Conservation (phyloP, 2,888 invertebrate species). For the Agrilus cyanescens region DNA sequence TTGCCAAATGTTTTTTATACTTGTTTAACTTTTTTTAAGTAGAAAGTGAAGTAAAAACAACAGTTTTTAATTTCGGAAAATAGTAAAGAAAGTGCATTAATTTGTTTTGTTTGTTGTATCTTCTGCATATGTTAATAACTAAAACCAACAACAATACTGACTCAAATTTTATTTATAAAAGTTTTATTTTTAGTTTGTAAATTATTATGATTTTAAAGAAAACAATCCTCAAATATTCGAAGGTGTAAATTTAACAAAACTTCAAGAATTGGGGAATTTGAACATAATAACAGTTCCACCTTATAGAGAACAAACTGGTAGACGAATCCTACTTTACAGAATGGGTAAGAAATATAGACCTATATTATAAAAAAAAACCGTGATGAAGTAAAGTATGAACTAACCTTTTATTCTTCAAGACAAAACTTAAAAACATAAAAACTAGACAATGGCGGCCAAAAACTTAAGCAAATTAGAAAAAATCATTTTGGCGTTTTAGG, state of each 20-base stretch:
- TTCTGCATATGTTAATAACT: not conserved
- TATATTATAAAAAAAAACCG: not conserved
- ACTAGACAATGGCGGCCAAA: too few species aligned
- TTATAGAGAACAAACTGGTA: slow-evolving; percentile 62
- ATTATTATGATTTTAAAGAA: slow-evolving; percentile 64
- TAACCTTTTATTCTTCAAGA: not conserved
- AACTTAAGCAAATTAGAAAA: too few species aligned
- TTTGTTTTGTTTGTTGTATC: too few species aligned
- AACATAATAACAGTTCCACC: slow-evolving; percentile 62
- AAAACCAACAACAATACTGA: not conserved
- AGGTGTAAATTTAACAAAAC: slow-evolving; percentile 51
- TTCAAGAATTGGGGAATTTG: slow-evolving; percentile 53
- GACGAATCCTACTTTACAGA: slow-evolving; percentile 59
- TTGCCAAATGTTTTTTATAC: too few species aligned
- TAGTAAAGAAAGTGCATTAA: too few species aligned
- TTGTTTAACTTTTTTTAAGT: too few species aligned
- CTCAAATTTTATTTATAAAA: slow-evolving; percentile 3
- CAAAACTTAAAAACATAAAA: not conserved
- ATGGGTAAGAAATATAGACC: slow-evolving; percentile 40
- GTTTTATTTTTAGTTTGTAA: slow-evolving; percentile 48
- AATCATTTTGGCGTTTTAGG: too few species aligned
- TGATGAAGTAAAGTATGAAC: not conserved
- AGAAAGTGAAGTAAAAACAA: too few species aligned
- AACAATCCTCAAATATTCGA: slow-evolving; percentile 56
- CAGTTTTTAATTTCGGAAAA: too few species aligned